Percentiles rank a stretch among this genome's conserved stretches.
Conservation (phyloP, 2,113 vertebrate genomes). For the Platysternon megacephalum region DNA sequence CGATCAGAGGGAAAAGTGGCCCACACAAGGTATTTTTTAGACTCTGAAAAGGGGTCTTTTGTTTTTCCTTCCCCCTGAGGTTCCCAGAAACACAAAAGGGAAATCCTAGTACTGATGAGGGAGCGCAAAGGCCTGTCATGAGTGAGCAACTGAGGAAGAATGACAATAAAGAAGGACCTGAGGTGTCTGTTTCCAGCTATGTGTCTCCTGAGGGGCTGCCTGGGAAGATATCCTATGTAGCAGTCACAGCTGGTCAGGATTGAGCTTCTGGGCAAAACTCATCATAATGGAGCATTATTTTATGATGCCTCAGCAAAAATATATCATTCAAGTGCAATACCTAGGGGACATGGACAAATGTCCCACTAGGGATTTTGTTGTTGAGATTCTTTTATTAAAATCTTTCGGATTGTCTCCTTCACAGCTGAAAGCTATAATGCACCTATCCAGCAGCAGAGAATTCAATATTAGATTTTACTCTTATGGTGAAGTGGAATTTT, state of each 20-base stretch:
- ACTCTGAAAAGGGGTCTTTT: constrained; percentile 66
- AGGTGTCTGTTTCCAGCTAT: constrained; percentile 32
- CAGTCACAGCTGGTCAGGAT: not conserved
- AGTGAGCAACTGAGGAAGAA: not conserved
- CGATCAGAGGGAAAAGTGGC: constrained; percentile 44
- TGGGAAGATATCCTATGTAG: not conserved
- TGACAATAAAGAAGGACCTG: constrained; percentile 39
- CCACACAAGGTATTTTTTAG: constrained; percentile 40
- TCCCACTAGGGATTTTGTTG: not conserved
- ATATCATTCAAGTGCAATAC: not conserved
- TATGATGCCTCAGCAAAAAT: not conserved
- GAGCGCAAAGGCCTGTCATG: too few relatives aligned
- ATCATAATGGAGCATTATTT: not conserved
- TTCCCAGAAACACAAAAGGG: constrained; percentile 28
- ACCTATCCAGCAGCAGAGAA: too few relatives aligned
- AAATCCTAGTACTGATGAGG: not conserved
- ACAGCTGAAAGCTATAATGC: too few relatives aligned
- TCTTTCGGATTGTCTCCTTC: too few relatives aligned
- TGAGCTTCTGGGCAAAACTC: not conserved
- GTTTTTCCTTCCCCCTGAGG: constrained; percentile 57
- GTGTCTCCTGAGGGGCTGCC: constrained; percentile 27
- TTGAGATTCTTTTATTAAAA: too few relatives aligned
- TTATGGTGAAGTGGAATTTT: not conserved
- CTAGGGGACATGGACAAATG: not conserved
- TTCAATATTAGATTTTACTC: not conserved